These are phyloP conservation scores for Vulpes vulpes DNA, from an alignment of 2,113 vertebrate species.

Conservation along the genomic window DNA sequence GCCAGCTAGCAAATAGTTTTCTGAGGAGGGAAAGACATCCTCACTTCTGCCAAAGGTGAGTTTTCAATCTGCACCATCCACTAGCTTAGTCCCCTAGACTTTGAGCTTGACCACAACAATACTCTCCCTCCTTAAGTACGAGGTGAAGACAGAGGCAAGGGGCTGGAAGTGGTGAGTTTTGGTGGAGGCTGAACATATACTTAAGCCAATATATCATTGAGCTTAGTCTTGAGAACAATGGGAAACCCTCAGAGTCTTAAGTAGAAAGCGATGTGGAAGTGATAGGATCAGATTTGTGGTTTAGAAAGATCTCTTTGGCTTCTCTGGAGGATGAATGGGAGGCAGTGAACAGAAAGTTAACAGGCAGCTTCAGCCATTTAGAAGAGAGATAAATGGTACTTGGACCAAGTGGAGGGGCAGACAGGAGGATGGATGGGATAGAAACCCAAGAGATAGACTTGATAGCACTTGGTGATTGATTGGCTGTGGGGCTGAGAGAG, in stretches of 20 bases:
- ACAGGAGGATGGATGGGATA: not conserved
- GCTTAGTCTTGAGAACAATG: slow-evolving; percentile 26
- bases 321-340: not conserved
- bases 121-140: not conserved
- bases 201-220: not conserved
- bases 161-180: not conserved
- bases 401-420: not conserved
- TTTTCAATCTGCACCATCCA: not conserved
- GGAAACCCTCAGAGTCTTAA: not conserved
- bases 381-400: not conserved
- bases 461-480: not conserved
- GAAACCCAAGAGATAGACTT: not conserved
- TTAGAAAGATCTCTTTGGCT: not conserved
- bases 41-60: not conserved
- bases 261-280: not conserved
- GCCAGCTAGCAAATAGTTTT: not conserved
- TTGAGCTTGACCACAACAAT: not conserved
- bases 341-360: not conserved
- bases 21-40: not conserved
- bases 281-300: not conserved
- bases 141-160: not conserved
- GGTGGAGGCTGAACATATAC: not conserved
- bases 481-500: not conserved
- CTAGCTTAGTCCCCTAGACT: not conserved
- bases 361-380: not conserved